These are phyloP conservation scores for Cataglyphis hispanica DNA, from an alignment of 1,140 invertebrate genomes.

Conservation along the genomic window DNA sequence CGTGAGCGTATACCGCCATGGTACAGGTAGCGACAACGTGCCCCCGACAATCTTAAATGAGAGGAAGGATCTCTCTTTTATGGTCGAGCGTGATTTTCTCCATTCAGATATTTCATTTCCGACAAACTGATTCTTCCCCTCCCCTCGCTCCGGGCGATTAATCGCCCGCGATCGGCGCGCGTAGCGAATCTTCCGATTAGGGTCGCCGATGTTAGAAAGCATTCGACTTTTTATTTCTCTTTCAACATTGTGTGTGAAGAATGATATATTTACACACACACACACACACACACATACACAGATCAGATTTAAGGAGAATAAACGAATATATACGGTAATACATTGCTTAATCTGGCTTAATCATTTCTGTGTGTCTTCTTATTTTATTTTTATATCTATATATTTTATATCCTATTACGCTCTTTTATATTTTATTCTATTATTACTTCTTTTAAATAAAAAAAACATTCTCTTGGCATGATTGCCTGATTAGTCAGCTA, in stretches of 20 bases:
- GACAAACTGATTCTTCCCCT: slow-evolving; percentile 82
- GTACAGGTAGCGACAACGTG: slow-evolving; percentile 65
- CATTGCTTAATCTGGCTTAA: not conserved
- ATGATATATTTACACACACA: slow-evolving; percentile 2
- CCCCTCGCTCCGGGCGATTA: slow-evolving; percentile 78
- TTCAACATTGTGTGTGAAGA: slow-evolving; percentile 5
- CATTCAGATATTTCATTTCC: slow-evolving; percentile 84
- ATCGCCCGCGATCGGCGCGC: slow-evolving; percentile 79
- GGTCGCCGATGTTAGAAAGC: slow-evolving; percentile 41
- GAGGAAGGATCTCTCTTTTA: slow-evolving; percentile 73
- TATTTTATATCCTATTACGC: not conserved
- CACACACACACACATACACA: no score
- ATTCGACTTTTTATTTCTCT: slow-evolving; percentile 21
- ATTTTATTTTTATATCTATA: not conserved
- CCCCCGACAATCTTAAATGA: slow-evolving; percentile 65
- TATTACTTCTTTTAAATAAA: not conserved
- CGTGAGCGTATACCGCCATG: slow-evolving; percentile 10
- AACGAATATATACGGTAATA: not conserved
- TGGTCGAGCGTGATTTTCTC: slow-evolving; percentile 79
- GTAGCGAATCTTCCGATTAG: slow-evolving; percentile 57
- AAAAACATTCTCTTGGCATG: not conserved
- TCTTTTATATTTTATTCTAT: not conserved
- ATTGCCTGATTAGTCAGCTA: slow-evolving; percentile 2
- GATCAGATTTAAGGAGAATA: not conserved
- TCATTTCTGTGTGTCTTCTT: no score